A percentile compares a stretch with the other conserved stretches of the same genome.
These are phyloP conservation scores for Raja brachyura DNA, from an alignment of 2,113 vertebrate species.

Conservation along the genomic window DNA sequence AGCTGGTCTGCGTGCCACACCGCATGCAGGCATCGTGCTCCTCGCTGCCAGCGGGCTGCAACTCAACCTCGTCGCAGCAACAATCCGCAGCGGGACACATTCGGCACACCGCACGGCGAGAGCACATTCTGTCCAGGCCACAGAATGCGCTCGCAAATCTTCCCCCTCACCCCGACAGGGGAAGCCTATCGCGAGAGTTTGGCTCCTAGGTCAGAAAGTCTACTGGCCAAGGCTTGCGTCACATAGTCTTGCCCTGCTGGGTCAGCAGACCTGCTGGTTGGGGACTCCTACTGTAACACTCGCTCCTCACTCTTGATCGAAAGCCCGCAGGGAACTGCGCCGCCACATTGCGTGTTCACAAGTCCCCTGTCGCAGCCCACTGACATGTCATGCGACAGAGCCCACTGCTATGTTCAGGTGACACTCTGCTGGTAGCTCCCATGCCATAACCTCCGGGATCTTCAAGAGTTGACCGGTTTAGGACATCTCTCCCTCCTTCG, in stretches of 20 bases:
- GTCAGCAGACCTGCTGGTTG: background rate
- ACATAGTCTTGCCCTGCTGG: background rate
- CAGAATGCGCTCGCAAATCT: background rate
- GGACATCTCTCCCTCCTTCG: background rate
- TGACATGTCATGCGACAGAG: background rate
- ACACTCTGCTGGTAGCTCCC: constrained; percentile 8
- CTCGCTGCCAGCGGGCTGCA: too few relatives aligned
- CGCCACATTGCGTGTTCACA: background rate
- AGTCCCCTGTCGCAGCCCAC: background rate
- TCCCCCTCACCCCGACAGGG: background rate
- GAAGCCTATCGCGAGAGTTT: background rate
- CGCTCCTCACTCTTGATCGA: background rate
- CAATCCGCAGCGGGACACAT: background rate
- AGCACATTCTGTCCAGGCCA: background rate
- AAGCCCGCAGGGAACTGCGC: background rate
- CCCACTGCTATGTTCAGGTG: background rate
- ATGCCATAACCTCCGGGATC: background rate
- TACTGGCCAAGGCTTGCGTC: background rate
- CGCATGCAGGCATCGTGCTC: background rate
- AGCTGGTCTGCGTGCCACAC: background rate
- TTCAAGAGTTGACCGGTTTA: background rate
- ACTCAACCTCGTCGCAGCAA: background rate
- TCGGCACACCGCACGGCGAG: too few relatives aligned
- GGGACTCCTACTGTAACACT: background rate
- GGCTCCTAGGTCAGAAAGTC: too few relatives aligned